Evolutionary conservation across 2,113 vertebrate species (phyloP).

Genomic region (Bubo scandiacus): DNA sequence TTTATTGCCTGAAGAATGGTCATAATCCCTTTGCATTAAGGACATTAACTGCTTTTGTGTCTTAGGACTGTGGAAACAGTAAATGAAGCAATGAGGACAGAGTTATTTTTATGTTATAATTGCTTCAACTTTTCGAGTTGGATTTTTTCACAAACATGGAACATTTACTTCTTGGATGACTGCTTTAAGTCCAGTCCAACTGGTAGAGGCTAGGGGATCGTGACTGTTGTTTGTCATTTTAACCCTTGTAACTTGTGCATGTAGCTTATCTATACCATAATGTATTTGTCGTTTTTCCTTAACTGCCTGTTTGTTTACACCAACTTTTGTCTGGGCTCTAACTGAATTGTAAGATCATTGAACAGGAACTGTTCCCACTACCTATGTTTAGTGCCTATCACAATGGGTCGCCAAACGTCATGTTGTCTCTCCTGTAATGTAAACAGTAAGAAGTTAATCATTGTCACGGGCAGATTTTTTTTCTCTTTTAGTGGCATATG

Average conservation of each 20-base stretch:
- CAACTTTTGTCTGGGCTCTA: slow-evolving; percentile 15
- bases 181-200: background rate
- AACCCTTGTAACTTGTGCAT: background rate
- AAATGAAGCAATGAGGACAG: background rate
- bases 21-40: background rate
- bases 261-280: slow-evolving; percentile 12
- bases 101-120: background rate
- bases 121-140: background rate
- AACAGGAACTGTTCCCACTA: slow-evolving; percentile 56
- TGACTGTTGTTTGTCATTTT: slow-evolving; percentile 10
- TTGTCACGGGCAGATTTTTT: background rate
- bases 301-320: slow-evolving; percentile 42
- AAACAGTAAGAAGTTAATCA: slow-evolving; percentile 62
- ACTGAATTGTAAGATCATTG: slow-evolving; percentile 44
- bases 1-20: background rate
- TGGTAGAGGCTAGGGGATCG: background rate
- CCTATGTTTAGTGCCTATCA: slow-evolving; percentile 8
- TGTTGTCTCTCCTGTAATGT: slow-evolving; percentile 47
- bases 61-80: background rate
- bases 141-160: background rate
- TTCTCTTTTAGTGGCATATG: background rate
- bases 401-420: slow-evolving; percentile 7
- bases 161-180: background rate
- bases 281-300: slow-evolving; percentile 15
- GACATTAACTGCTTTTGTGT: background rate